Evolutionary conservation across 1,140 invertebrate genomes (phyloP).

Genomic region (Oreohelix idahoensis): DNA sequence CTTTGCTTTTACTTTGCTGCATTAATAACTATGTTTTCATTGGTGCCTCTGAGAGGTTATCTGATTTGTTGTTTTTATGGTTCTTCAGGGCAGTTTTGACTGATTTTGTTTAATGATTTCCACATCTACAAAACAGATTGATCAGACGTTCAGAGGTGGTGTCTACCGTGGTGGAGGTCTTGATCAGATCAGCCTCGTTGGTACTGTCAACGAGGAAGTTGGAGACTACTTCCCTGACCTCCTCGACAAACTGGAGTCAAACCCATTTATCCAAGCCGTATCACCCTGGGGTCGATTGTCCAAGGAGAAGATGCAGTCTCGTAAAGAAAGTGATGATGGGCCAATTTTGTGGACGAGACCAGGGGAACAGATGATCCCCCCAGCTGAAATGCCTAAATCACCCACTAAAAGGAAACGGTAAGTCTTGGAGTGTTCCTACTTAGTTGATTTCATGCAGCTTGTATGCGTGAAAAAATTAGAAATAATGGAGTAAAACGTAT

Average conservation of each 20-base stretch:
- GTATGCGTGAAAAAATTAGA: too few species aligned
- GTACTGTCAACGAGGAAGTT: slow-evolving; percentile 97
- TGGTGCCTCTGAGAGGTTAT: too few species aligned
- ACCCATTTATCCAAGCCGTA: slow-evolving; percentile 86
- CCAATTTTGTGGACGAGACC: slow-evolving; percentile 98
- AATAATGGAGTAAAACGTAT: too few species aligned
- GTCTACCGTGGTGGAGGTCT: slow-evolving; percentile 94
- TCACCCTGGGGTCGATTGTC: slow-evolving; percentile 98
- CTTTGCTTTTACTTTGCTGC: too few species aligned
- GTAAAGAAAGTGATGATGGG: slow-evolving; percentile 96
- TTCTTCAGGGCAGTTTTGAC: too few species aligned
- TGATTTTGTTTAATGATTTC: too few species aligned
- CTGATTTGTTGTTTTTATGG: too few species aligned
- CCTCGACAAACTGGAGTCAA: slow-evolving; percentile 86
- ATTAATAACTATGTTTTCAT: too few species aligned
- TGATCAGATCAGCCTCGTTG: slow-evolving; percentile 96
- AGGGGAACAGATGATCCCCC: slow-evolving; percentile 96
- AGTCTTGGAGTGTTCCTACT: slow-evolving; percentile 36
- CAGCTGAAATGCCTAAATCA: slow-evolving; percentile 88
- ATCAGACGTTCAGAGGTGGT: slow-evolving; percentile 86
- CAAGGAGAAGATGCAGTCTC: slow-evolving; percentile 83
- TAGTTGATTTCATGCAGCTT: too few species aligned
- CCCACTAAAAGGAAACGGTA: slow-evolving; percentile 90
- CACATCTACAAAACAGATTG: slow-evolving; percentile 49
- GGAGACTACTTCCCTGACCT: slow-evolving; percentile 98